Evolutionary conservation across 2,888 invertebrate species (phyloP).

Genomic region (Rotaria sp.): DNA sequence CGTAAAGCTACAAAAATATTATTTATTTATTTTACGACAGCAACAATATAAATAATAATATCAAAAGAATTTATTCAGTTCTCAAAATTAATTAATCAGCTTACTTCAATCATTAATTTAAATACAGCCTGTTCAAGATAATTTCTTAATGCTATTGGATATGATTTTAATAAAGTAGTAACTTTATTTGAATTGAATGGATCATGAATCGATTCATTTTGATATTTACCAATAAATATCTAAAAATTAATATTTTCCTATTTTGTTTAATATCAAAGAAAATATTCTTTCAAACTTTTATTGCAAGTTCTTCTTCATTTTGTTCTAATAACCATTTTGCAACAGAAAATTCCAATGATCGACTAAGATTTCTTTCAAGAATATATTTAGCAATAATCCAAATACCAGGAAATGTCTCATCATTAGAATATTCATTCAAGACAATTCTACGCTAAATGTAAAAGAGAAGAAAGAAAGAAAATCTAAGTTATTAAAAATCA

Average conservation of each 20-base stretch:
- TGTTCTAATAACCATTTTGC: background rate
- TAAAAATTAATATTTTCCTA: background rate
- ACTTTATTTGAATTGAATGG: background rate
- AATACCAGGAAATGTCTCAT: slow-evolving; percentile 19
- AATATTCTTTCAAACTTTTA: background rate
- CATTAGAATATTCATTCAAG: background rate
- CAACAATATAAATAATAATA: background rate
- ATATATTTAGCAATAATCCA: background rate
- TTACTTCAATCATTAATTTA: slow-evolving; percentile 1
- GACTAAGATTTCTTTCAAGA: background rate
- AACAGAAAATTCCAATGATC: background rate
- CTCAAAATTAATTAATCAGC: background rate
- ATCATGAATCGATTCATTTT: background rate
- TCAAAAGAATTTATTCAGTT: background rate
- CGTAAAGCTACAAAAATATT: no score
- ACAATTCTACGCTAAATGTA: slow-evolving; percentile 9
- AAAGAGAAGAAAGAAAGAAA: background rate
- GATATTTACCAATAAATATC: background rate
- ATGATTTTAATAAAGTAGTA: background rate
- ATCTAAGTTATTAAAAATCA: background rate
- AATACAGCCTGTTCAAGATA: slow-evolving; percentile 6
- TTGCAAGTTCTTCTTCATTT: background rate
- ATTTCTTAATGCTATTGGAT: background rate
- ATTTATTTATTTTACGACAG: no score
- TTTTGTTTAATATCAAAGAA: background rate